These are phyloP conservation scores for Vombatus ursinus DNA, from an alignment of 2,113 vertebrate species.

Conservation along the genomic window DNA sequence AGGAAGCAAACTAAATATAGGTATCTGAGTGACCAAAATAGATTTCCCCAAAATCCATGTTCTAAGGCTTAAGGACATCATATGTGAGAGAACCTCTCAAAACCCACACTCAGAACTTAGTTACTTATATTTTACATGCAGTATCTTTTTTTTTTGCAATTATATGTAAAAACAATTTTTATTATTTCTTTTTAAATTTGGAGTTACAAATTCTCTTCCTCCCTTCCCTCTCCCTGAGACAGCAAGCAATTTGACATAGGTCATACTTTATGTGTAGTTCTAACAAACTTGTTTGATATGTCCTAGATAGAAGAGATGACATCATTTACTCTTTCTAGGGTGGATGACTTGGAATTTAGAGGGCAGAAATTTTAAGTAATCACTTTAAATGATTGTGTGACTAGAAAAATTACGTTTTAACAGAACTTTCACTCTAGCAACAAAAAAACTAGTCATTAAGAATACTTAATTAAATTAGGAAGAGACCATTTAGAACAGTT, in stretches of 20 bases:
- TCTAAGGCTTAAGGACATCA: neutral
- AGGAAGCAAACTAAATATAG: neutral
- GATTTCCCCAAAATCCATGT: neutral
- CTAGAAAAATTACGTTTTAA: too few relatives aligned
- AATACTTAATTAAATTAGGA: neutral
- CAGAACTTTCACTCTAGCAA: neutral
- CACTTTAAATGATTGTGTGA: neutral
- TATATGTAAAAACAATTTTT: neutral
- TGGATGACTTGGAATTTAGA: neutral
- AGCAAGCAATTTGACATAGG: neutral
- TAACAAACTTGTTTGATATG: neutral
- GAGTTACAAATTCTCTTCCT: too few relatives aligned
- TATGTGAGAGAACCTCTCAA: neutral
- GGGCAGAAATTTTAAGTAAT: neutral
- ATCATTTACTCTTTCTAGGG: neutral
- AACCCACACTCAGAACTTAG: neutral
- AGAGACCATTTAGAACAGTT: neutral
- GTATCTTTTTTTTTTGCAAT: neutral
- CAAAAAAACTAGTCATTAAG: neutral
- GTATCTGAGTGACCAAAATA: neutral
- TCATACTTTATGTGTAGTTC: neutral
- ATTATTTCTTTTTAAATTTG: too few relatives aligned
- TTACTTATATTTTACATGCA: neutral
- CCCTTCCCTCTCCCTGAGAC: neutral
- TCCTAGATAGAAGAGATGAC: neutral